Conservation (phyloP, 2,797 vertebrate species). For the Melanotaenia parkinsoni region DNA sequence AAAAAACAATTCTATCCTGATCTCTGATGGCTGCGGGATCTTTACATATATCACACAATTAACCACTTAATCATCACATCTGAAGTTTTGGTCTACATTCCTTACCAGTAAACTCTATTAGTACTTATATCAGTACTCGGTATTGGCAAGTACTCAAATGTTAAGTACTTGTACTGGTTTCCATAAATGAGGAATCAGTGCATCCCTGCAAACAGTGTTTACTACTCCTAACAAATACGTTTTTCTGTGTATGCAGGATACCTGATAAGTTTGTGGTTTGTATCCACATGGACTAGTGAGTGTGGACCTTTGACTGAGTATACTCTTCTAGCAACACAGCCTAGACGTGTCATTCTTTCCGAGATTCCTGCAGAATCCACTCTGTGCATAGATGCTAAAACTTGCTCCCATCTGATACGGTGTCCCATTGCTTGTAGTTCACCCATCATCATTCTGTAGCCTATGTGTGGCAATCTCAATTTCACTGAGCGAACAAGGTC, state of each 20-base stretch:
- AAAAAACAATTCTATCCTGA: no score
- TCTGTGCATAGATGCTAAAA: neutral
- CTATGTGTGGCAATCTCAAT: neutral
- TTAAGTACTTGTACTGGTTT: neutral
- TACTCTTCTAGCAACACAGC: neutral
- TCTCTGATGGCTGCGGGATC: no score
- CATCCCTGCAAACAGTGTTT: neutral
- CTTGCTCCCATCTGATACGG: neutral
- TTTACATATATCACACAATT: no score
- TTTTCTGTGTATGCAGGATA: no score
- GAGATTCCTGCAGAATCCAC: neutral
- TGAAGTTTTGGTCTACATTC: no score
- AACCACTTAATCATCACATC: no score
- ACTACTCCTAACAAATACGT: neutral
- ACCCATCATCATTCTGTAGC: neutral
- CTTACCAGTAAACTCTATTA: no score
- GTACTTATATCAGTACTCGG: no score
- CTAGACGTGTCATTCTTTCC: neutral
- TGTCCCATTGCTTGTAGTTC: constrained; percentile 1
- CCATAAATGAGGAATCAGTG: neutral
- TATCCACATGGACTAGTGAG: neutral
- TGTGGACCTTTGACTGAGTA: neutral
- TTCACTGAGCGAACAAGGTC: neutral
- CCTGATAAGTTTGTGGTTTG: no score
- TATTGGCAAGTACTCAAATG: no score